Conservation (phyloP, 92 coral and sea anemone species). For the Siderastrea radians region DNA sequence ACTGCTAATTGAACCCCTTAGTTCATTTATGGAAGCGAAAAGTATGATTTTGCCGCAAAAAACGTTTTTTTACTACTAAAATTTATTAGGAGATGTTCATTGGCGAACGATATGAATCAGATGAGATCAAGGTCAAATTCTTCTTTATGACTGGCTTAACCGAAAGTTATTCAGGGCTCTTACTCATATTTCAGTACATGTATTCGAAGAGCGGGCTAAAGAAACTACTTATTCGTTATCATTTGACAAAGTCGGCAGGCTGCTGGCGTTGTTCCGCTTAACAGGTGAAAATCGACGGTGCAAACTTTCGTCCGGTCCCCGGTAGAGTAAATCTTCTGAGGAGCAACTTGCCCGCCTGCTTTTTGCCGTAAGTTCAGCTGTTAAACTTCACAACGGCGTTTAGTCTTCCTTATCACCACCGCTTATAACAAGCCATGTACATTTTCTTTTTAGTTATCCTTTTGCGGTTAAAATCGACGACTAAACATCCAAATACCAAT, state of each 20-base stretch:
- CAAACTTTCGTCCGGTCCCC: not conserved
- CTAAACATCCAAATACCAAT: not conserved
- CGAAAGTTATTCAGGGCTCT: no score
- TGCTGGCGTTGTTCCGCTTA: slow-evolving; percentile 17
- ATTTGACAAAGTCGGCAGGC: not conserved
- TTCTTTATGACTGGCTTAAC: not conserved
- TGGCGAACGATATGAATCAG: not conserved
- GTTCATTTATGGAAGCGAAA: not conserved
- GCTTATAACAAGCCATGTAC: slow-evolving; percentile 5
- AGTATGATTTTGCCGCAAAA: not conserved
- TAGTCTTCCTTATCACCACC: not conserved
- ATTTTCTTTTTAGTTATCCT: slow-evolving; percentile 3
- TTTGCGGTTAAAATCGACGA: slow-evolving; percentile 35
- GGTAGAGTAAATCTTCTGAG: not conserved
- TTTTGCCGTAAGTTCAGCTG: slow-evolving; percentile 13
- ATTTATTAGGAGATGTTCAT: no score
- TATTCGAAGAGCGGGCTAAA: no score
- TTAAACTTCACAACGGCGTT: slow-evolving; percentile 27
- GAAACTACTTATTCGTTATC: no score
- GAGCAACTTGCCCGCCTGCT: not conserved
- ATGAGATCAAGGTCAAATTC: not conserved
- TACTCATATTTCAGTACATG: no score
- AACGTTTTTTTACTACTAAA: not conserved
- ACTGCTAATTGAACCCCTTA: not conserved
- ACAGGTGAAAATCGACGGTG: slow-evolving; percentile 9